Conservation (phyloP, 2,888 invertebrate species). For the Nomada goodeniana region DNA sequence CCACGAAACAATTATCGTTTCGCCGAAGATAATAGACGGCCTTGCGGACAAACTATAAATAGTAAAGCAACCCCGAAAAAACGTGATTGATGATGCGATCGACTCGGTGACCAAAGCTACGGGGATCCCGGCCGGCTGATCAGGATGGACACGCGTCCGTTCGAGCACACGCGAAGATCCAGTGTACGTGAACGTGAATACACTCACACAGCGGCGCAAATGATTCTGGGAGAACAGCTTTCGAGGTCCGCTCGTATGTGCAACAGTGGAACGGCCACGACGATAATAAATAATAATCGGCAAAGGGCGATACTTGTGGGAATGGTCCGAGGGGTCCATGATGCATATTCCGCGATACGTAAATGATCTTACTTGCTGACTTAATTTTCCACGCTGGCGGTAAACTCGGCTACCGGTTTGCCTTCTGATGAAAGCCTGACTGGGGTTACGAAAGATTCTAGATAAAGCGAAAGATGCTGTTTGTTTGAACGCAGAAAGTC, state of each 20-base stretch:
- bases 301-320: slow-evolving; percentile 75
- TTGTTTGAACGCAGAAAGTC: neutral
- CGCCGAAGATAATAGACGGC: slow-evolving; percentile 75
- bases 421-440: neutral
- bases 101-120: slow-evolving; percentile 69
- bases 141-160: slow-evolving; percentile 69
- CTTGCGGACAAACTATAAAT: slow-evolving; percentile 75
- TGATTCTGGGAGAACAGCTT: slow-evolving; percentile 56
- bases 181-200: neutral
- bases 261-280: slow-evolving; percentile 47
- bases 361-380: slow-evolving; percentile 67
- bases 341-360: slow-evolving; percentile 37
- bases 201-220: slow-evolving; percentile 42
- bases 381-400: slow-evolving; percentile 57
- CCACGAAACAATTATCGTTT: slow-evolving; percentile 74
- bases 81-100: slow-evolving; percentile 72
- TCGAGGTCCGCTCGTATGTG: slow-evolving; percentile 29
- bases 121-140: slow-evolving; percentile 64
- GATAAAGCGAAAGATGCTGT: neutral
- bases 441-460: neutral
- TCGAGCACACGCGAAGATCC: slow-evolving; percentile 14
- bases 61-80: slow-evolving; percentile 70
- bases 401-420: neutral
- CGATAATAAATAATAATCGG: slow-evolving; percentile 80
- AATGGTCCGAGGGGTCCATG: slow-evolving; percentile 59